Percentiles rank a stretch among this genome's conserved stretches.
Evolutionary conservation across 2,888 invertebrate genomes (phyloP).

Genomic region (Erannis defoliaria): DNA sequence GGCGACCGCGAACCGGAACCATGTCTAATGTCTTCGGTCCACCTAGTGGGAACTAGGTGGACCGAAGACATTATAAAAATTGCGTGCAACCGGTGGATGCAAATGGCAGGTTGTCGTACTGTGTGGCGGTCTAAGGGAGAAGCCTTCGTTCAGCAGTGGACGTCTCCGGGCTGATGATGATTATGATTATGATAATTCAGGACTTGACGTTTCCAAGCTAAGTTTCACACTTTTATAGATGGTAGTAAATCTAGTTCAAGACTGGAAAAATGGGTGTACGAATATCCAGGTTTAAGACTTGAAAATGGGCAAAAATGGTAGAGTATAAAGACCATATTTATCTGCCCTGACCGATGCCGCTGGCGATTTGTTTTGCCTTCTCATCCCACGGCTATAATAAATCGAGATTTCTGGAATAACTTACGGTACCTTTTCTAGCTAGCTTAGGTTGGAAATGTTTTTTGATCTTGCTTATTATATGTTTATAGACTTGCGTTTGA

Average conservation of each 20-base stretch:
- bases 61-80: too few species aligned
- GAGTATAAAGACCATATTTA: neutral
- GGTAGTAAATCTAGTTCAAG: conserved; percentile 6
- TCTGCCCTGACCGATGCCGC: neutral
- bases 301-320: neutral
- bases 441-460: neutral
- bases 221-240: neutral
- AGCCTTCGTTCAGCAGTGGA: too few species aligned
- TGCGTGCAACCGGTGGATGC: too few species aligned
- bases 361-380: conserved; percentile 9
- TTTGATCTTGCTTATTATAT: too few species aligned
- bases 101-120: too few species aligned
- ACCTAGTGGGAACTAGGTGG: too few species aligned
- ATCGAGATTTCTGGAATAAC: conserved; percentile 9
- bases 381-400: conserved; percentile 1
- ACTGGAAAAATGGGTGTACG: neutral
- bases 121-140: too few species aligned
- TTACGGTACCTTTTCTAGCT: neutral
- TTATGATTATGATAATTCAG: too few species aligned
- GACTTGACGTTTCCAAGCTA: conserved; percentile 8
- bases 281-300: neutral
- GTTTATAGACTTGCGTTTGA: too few species aligned
- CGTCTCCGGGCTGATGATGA: too few species aligned
- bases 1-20: too few species aligned
- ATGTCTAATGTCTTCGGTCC: too few species aligned